Evolutionary conservation across 2,888 invertebrate species (phyloP).

Genomic region (Abrostola triplasia): DNA sequence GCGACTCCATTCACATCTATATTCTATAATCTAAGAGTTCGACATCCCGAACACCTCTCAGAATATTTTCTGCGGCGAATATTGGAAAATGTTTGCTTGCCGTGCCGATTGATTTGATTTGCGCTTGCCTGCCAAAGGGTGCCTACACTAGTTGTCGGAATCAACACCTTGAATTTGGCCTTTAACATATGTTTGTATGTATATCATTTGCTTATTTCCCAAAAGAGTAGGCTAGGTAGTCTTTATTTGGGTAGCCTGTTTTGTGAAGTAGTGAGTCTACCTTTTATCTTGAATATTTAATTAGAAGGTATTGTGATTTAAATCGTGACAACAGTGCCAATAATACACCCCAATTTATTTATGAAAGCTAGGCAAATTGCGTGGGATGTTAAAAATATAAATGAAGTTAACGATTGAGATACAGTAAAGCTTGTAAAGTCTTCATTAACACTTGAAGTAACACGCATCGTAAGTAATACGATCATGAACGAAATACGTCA

Average conservation of each 20-base stretch:
- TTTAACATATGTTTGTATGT: constrained; percentile 45
- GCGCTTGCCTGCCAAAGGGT: constrained; percentile 60
- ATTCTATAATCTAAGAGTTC: constrained; percentile 54
- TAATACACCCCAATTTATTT: too few species aligned
- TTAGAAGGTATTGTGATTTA: too few species aligned
- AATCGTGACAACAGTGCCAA: too few species aligned
- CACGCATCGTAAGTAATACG: too few species aligned
- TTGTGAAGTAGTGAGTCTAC: too few species aligned
- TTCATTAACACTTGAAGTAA: too few species aligned
- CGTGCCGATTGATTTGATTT: constrained; percentile 77
- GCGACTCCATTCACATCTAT: constrained; percentile 27
- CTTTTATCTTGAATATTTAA: too few species aligned
- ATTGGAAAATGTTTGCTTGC: constrained; percentile 76
- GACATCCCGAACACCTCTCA: constrained; percentile 51
- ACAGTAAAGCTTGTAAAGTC: too few species aligned
- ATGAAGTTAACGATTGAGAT: not conserved
- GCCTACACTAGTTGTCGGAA: constrained; percentile 56
- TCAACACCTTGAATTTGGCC: constrained; percentile 55
- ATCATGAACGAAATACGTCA: too few species aligned
- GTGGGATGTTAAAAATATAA: not conserved
- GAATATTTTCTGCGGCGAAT: constrained; percentile 71
- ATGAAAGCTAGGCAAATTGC: not conserved
- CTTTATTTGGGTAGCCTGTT: too few species aligned
- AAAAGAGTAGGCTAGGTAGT: too few species aligned
- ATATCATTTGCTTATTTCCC: constrained; percentile 6